These are phyloP conservation scores for Dasysyrphus albostriatus DNA, from an alignment of 2,888 invertebrate species.

Conservation along the genomic window DNA sequence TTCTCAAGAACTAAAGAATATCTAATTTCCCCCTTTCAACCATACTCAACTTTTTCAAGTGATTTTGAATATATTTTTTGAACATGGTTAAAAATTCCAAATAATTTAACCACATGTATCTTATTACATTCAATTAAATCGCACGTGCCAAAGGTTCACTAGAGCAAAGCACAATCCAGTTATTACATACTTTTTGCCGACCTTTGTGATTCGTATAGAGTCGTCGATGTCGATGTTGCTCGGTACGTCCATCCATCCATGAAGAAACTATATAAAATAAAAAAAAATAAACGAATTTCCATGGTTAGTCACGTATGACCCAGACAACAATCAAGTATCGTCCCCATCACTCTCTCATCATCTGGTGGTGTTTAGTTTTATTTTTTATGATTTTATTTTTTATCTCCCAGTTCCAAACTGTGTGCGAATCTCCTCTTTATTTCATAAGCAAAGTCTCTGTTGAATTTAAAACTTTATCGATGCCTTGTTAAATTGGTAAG, in stretches of 20 bases:
- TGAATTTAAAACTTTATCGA: conserved; percentile 36
- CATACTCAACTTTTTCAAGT: neutral
- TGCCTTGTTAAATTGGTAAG: conserved; percentile 57
- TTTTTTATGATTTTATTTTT: neutral
- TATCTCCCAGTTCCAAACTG: neutral
- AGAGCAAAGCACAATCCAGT: conserved; percentile 67
- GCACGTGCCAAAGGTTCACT: conserved; percentile 72
- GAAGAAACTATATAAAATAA: conserved; percentile 37
- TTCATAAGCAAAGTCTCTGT: conserved; percentile 48
- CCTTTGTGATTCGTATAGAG: neutral
- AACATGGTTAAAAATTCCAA: conserved; percentile 45
- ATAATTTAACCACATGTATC: conserved; percentile 56
- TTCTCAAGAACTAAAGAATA: neutral
- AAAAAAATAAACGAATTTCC: conserved; percentile 17
- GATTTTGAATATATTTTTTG: neutral
- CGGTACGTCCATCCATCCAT: conserved; percentile 48
- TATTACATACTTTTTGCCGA: conserved; percentile 43
- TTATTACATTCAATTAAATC: conserved; percentile 68
- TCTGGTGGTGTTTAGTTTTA: conserved; percentile 16
- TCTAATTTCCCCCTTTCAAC: neutral
- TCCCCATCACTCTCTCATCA: conserved; percentile 44
- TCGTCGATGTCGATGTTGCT: neutral
- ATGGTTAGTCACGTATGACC: conserved; percentile 71
- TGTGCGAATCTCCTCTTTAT: neutral
- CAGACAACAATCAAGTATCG: conserved; percentile 47